Evolutionary conservation across 1,140 invertebrate genomes (phyloP), one percentile per base, ranked within the genome.

Genomic region (Drosophila bocqueti): DNA sequence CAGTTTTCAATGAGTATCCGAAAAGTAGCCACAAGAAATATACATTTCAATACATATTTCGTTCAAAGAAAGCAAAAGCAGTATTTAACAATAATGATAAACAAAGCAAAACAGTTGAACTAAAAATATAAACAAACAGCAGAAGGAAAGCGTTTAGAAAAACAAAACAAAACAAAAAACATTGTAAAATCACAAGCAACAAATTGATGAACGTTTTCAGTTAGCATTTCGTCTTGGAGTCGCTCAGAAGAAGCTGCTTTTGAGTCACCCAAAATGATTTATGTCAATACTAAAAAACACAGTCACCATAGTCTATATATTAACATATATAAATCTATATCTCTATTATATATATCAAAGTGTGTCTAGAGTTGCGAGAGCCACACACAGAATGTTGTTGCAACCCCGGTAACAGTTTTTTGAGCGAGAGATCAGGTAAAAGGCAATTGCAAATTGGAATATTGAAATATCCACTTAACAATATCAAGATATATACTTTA

Each of bases 291-390:
- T n/a, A n/a, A n/a, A 15, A 47, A 26, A 47, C 15, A 26, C 46
- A 49, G 46, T 49, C 58, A 66, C 21, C 63, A 29, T 31, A 47
- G 46, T 71, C 26, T 40, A 46, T 72, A 58, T 36, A 59, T 38
- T 55, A 38, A 24, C 16, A 66, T 52, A 45, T 49, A 45, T 8
- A 9, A 31, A 31, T 31, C 6, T 52, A 59, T 49, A 49, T 31
- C 62, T 71, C 50, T 38, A n/a, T n/a, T n/a, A n/a, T 55, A 15
- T 21, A 55, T 73, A 38, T 72, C 67, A 50, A 45, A 2, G 10
- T 42, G 68, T 69, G 42, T 45, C 34, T 24, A 4, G 0, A 26
- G 11, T 21, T 21, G 10, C 13, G n/a, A 18, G 24, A 3, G 13
- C 10, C 10, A 21, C 43, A 46, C 46, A 24, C 21, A 24, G 15